Evolutionary conservation across 2,113 vertebrate species (phyloP), one percentile per base, ranked within the genome.

Genomic region (Vimba vimba): DNA sequence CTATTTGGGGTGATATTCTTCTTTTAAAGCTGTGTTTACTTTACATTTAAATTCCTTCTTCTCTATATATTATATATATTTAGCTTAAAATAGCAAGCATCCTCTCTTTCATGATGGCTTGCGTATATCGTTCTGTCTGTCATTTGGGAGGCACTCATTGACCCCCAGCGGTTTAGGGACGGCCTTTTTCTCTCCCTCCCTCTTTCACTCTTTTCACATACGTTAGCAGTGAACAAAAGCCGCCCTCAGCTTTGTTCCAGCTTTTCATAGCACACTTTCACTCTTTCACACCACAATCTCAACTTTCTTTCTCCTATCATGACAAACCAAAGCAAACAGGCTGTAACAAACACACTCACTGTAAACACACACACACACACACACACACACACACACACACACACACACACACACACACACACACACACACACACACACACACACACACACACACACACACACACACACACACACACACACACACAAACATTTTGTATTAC

Each of bases 221-320:
- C 79, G 82, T 43, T 86, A 62, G 9, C 55, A 81, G 68, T 23
- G 82, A 83, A 89, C 85, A 86, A 89, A 89, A 73, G 84, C 33
- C 6, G 12, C 43, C 27, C 33, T 86, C 69, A 86, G 85, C 87
- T 88, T 87, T 90, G 50, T 81, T 80, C 57, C 78, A 78, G 33
- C 83, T 76, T 76, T 85, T 87, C 76, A 89, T 75, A 86, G 45
- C 77, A 60, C 78, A 79, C 77, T 79, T 83, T 69, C 64, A 47
- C 33, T 87, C 17, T 73, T 83, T 82, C 60, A 45, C 74, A 66
- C 64, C 62, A 84, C 25, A 87, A 66, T 86, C 83, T 89, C 81
- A 9, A 59, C 71, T 52, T 81, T 87, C 74, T 83, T 64, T 55
- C 39, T 33, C 47, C 69, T 82, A 13, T 33, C 33, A 33, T 75